These are phyloP conservation scores for Luscinia luscinia DNA, from an alignment of 2,797 vertebrate genomes.

Conservation along the genomic window DNA sequence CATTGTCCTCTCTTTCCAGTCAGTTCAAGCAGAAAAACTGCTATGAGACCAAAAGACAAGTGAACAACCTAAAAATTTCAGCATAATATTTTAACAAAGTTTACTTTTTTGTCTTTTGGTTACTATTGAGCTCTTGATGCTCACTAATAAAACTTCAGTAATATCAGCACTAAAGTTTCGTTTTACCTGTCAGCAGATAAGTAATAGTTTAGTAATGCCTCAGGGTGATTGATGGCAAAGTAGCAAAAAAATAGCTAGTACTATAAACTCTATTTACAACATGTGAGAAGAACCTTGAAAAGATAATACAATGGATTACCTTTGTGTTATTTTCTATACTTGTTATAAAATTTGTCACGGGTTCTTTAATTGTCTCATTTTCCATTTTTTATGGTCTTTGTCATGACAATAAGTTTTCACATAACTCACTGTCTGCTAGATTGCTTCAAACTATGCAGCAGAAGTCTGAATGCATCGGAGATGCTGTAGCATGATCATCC, in stretches of 20 bases:
- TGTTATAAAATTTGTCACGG: constrained; percentile 64
- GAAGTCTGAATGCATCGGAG: neutral
- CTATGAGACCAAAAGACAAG: neutral
- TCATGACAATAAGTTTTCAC: constrained; percentile 66
- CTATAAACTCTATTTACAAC: constrained; percentile 70
- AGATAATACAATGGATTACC: constrained; percentile 66
- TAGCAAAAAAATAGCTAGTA: constrained; percentile 55
- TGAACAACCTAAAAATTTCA: neutral
- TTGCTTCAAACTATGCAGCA: neutral
- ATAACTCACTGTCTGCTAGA: constrained; percentile 44
- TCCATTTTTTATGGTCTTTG: constrained; percentile 65
- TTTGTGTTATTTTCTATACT: constrained; percentile 69
- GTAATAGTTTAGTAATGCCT: constrained; percentile 63
- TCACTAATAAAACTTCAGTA: constrained; percentile 61
- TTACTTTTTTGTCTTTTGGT: neutral
- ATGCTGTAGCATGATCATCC: neutral
- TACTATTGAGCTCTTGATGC: constrained; percentile 41
- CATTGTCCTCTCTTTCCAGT: neutral
- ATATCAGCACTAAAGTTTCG: constrained; percentile 61
- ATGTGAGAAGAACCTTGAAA: constrained; percentile 65
- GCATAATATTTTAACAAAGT: constrained; percentile 15
- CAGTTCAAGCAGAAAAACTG: neutral
- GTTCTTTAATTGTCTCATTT: constrained; percentile 71
- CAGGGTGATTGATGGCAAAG: constrained; percentile 53
- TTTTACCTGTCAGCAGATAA: constrained; percentile 66